phyloP scores from a whole-genome alignment of 92 coral and sea anemone species.

The Porites evermanni region DNA sequence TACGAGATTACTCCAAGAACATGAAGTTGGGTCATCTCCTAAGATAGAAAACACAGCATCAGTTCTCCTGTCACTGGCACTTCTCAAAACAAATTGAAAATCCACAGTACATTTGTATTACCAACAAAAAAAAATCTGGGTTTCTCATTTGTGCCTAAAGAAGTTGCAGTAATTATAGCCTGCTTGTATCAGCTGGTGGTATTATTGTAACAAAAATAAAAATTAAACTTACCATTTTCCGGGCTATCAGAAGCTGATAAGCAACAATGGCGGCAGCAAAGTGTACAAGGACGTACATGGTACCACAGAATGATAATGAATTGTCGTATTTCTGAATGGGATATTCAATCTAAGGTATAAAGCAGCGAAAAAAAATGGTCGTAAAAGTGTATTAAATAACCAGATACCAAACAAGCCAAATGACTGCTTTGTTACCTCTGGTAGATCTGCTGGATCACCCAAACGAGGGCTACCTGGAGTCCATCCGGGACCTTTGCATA shows the following conservation, averaged over 20 bases:
- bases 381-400: too few relatives aligned
- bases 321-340: constrained; percentile 82
- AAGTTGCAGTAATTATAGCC: too few relatives aligned
- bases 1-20: constrained; percentile 74
- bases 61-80: too few relatives aligned
- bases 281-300: constrained; percentile 74
- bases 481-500: constrained; percentile 97
- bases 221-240: constrained; percentile 59
- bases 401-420: too few relatives aligned
- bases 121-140: too few relatives aligned
- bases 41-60: neutral
- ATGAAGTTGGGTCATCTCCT: constrained; percentile 72
- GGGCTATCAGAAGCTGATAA: constrained; percentile 71
- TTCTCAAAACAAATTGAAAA: too few relatives aligned
- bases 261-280: constrained; percentile 55
- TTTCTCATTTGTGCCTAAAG: too few relatives aligned
- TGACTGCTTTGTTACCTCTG: constrained; percentile 59
- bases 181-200: too few relatives aligned
- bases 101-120: too few relatives aligned
- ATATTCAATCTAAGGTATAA: constrained; percentile 77
- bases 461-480: constrained; percentile 88
- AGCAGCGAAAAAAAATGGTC: too few relatives aligned
- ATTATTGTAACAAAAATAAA: too few relatives aligned
- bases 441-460: constrained; percentile 92
- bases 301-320: constrained; percentile 69